Evolutionary conservation across 2,888 invertebrate species (phyloP), one percentile per base, ranked within the genome.

Genomic region (Smittia sp.): DNA sequence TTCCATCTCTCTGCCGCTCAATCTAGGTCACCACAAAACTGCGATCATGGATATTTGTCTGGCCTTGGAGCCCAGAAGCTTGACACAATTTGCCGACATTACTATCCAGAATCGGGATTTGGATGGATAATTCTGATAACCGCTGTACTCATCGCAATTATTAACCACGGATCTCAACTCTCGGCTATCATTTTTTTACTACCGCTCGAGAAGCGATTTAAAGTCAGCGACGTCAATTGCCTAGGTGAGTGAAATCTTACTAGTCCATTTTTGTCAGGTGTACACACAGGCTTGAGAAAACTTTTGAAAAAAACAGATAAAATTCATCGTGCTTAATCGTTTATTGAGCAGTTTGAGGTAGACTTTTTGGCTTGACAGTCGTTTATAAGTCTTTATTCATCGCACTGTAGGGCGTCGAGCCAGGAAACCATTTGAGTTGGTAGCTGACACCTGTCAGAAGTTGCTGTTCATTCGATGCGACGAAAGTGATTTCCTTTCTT

Each of bases 1-100:
- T 58, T 58, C 18, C n/a, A n/a, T 18, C 18, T 58, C n/a, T 58
- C 22, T 38, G 27, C 38, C 38, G 9, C 18, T 18, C 18, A 18
- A 69, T 20, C 25, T 69, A 69, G 69, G 69, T 69, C 69, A 54
- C 69, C 69, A 11, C 69, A 69, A 9, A 54, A 41, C 13, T 52
- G 41, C 20, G 75, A 75, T 54, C 73, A 74, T 25, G 74, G 75
- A 65, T 75, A 73, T 66, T 54, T 74, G 18, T 52, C 74, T 1
- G 75, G 74, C 4, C 58, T 69, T 11, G 75, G 75, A 6, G 75
- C 75, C 27, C 69, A 69, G 15, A 75, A 75, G 65, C 52, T 58
- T n/a, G 74, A 73, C 15, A 75, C 75, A 58, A 39, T 75, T 27
- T 46, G 62, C 0, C 32, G 58, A 0, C 72, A 72, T 52, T 72